Conservation (phyloP, 2,113 vertebrate genomes). For the Pan troglodytes region NHGRI_mPanTro3-v2.1_pri NC_072402.2:147711001-147711500, state of each 20-base stretch:
- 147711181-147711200: not conserved
- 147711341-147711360: not conserved
- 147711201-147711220: not conserved
- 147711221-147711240: not conserved
- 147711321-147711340: not conserved
- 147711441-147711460: not conserved
- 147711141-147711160: not conserved
- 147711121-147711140: not conserved
- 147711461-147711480: not conserved
- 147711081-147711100: not conserved
- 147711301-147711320: not conserved
- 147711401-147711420: not conserved
- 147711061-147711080: slow-evolving; percentile 30
- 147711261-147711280: not conserved
- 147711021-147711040: not conserved
- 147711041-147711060: not conserved
- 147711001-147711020: slow-evolving; percentile 29
- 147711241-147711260: not conserved
- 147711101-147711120: not conserved
- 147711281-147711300: not conserved
- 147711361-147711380: not conserved
- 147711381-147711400: not conserved
- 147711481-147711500: not conserved
- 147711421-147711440: not conserved
- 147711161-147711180: not conserved